Base-by-base conservation (phyloP, 2,888 invertebrate genomes). In the Erannis defoliaria region DNA sequence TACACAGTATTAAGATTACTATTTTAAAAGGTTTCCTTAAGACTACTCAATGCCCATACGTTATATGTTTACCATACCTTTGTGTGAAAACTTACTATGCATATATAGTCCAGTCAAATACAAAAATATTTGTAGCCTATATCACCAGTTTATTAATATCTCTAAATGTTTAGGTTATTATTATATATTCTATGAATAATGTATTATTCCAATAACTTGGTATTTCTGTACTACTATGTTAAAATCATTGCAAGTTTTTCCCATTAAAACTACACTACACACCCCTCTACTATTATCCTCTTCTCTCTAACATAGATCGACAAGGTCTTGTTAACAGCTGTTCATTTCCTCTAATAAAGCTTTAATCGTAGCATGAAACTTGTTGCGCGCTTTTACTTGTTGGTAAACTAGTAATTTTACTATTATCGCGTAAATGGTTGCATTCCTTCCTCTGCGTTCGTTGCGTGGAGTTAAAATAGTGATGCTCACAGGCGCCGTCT, bases 371-470 rank as follows among this genome's bases (percentile, higher is more conserved):
- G 57, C 55, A 63, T 66, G n/a, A 67, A 67, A 66, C 57, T 63
- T 58, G 67, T 64, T 67, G 57, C 67, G 40, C 66, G 66, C 55
- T 64, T 59, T 68, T 69, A 69, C 67, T 67, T 45, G 69, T 68
- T 68, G 63, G 68, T 69, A 68, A 81, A 78, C 74, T 57, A 78
- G 77, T 80, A 80, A 83, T 84, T 83, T 82, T 72, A 78, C 71
- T 71, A 81, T 83, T 83, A 82, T 82, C 82, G 73, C 73, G 81
- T 81, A 77, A 82, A 80, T 73, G 69, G 73, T 71, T 78, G 77
- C 75, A 72, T 64, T 57, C 67, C 70, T 64, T 71, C 70, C 70
- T 77, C 70, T 71, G 73, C 75, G 73, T 74, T 74, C 66, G 14
- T 14, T 5, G 23, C 29, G 26, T 37, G 37, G 51, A 56, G 49